Evolutionary conservation across 2,888 invertebrate genomes (phyloP), one percentile per base, ranked within the genome.

Genomic region (Tupiocoris notatus): DNA sequence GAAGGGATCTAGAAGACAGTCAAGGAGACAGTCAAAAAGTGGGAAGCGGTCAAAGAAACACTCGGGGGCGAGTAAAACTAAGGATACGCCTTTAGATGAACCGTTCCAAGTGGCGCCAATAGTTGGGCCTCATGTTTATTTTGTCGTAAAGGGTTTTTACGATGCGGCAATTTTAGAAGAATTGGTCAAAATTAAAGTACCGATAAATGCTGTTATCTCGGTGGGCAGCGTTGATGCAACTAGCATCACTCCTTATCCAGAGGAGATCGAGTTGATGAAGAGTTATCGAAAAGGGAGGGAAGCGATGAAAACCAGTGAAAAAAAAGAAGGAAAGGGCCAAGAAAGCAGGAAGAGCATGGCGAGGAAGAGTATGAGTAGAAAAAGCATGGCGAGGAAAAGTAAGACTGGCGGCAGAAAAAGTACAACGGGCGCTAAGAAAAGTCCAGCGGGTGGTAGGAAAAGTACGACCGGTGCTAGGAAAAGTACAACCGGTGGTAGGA

Each of bases 351-450:
- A 17, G 20, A 56, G 20, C 12, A 9, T 64, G 64, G 17, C n/a
- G 16, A 59, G 59, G 20, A 67, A 67, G 17, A 59, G 58, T 58
- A 57, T 17, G 17, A 56, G n/a, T 16, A 39, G 39, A 12, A 63
- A 63, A 23, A 63, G 63, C 23, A 22, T 63, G 67, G 57, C 57
- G 20, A 68, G 68, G 68, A 68, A 68, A 18, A 68, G 68, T 25
- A 22, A 23, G 56, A 21, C 16, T 16, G 68, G 21, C 9, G 57
- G n/a, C 16, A 39, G 39, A 12, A 39, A 39, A 39, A 39, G 39
- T 39, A 12, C 68, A 2, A 54, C 39, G 16, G 54, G 56, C 1
- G 21, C 21, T 3, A 56, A 57, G 7, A 68, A 68, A 22, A 68
- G 68, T 22, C 16, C 57, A 7, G 39, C 39, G 39, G 39, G 39